Evolutionary conservation across 2,113 vertebrate genomes (phyloP).

Genomic region (Bujurquina vittata): DNA sequence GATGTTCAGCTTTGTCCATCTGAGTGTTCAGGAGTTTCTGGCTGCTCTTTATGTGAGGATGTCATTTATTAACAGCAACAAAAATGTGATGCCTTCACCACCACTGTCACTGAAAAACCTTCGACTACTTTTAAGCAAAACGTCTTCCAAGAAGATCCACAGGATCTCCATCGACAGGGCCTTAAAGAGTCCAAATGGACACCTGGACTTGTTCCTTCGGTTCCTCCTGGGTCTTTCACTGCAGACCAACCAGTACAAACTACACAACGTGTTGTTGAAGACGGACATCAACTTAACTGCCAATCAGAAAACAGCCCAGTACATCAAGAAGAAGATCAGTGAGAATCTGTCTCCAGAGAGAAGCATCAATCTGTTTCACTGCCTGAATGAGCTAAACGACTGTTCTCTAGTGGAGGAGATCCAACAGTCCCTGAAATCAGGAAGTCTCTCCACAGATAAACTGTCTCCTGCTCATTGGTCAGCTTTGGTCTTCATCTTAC

Average conservation of each 20-base stretch:
- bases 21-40: slow-evolving; percentile 36
- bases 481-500: slow-evolving; percentile 32
- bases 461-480: slow-evolving; percentile 42
- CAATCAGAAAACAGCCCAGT: slow-evolving; percentile 2
- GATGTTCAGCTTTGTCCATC: slow-evolving; percentile 32
- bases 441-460: slow-evolving; percentile 12
- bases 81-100: not conserved
- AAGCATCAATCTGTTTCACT: slow-evolving; percentile 30
- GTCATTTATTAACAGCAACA: slow-evolving; percentile 8
- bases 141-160: not conserved
- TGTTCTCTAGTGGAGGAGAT: slow-evolving; percentile 6
- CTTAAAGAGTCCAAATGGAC: slow-evolving; percentile 21
- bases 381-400: slow-evolving; percentile 33
- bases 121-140: not conserved
- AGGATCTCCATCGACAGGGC: slow-evolving; percentile 16
- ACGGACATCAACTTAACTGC: not conserved
- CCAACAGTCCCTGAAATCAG: slow-evolving; percentile 18
- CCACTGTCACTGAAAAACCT: not conserved
- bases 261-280: not conserved
- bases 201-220: slow-evolving; percentile 26
- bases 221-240: slow-evolving; percentile 30
- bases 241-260: slow-evolving; percentile 6
- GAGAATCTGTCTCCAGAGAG: slow-evolving; percentile 18
- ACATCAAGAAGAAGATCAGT: slow-evolving; percentile 26
- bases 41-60: slow-evolving; percentile 26